A percentile compares a stretch with the other conserved stretches of the same genome.
phyloP scores from a whole-genome alignment of 92 coral and sea anemone species.

The Siderastrea radians region DNA sequence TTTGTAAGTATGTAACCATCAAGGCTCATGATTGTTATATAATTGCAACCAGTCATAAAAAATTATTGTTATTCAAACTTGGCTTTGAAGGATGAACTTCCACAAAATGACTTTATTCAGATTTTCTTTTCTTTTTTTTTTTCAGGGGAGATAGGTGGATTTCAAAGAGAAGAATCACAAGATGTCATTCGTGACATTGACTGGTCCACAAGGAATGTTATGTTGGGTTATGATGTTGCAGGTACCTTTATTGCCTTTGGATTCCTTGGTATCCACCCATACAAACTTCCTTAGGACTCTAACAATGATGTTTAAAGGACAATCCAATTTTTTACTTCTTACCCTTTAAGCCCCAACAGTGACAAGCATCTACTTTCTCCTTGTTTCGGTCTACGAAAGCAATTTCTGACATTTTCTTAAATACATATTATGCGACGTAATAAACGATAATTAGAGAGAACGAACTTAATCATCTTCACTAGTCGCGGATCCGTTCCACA shows the following conservation, averaged over 20 bases:
- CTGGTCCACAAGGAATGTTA: constrained; percentile 91
- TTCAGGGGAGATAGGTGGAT: constrained; percentile 92
- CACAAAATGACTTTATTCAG: not conserved
- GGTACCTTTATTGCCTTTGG: constrained; percentile 31
- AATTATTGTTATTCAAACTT: not conserved
- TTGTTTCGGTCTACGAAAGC: no score
- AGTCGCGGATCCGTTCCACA: no score
- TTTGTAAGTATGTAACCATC: constrained; percentile 66
- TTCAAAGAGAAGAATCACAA: constrained; percentile 86
- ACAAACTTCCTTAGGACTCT: no score
- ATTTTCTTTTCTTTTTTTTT: not conserved
- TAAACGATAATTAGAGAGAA: no score
- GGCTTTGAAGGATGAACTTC: not conserved
- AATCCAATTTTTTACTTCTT: no score
- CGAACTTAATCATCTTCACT: no score
- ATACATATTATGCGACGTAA: no score
- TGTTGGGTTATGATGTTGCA: constrained; percentile 89
- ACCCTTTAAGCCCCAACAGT: no score
- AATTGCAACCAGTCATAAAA: not conserved
- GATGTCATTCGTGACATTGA: constrained; percentile 91
- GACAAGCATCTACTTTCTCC: no score
- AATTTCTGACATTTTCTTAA: no score
- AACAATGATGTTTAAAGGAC: no score
- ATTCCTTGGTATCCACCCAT: not conserved
- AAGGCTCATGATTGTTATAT: not conserved